Evolutionary conservation across 2,888 invertebrate species (phyloP).

Genomic region (Platycnemis pennipes): DNA sequence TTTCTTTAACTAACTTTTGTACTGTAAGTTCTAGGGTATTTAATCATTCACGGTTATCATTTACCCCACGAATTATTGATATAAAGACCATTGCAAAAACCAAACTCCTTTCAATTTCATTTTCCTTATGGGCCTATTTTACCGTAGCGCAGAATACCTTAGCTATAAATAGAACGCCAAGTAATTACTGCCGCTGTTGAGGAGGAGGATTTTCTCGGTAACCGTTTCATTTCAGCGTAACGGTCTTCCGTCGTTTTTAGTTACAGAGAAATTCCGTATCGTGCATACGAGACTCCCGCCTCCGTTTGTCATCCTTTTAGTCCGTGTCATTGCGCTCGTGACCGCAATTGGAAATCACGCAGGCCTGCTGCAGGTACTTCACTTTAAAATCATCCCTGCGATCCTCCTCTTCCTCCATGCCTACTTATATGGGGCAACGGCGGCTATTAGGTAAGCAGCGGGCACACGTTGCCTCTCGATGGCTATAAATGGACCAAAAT

Average conservation of each 20-base stretch:
- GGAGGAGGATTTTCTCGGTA: not conserved
- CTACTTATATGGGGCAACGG: conserved; percentile 7
- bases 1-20: too few species aligned
- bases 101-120: not conserved
- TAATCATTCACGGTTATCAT: not conserved
- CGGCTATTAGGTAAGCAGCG: conserved; percentile 8
- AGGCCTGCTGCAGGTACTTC: not conserved
- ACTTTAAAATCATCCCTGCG: not conserved
- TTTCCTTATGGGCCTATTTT: not conserved
- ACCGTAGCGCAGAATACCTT: not conserved
- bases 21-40: too few species aligned
- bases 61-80: not conserved
- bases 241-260: not conserved
- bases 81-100: not conserved
- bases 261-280: conserved; percentile 9
- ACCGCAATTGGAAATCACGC: conserved; percentile 39
- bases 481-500: conserved; percentile 26
- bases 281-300: not conserved
- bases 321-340: conserved; percentile 29
- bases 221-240: not conserved
- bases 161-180: not conserved
- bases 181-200: not conserved
- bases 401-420: not conserved
- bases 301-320: conserved; percentile 28
- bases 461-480: not conserved